Evolutionary conservation across 1,140 invertebrate genomes (phyloP).

Genomic region (Psix sp.): DNA sequence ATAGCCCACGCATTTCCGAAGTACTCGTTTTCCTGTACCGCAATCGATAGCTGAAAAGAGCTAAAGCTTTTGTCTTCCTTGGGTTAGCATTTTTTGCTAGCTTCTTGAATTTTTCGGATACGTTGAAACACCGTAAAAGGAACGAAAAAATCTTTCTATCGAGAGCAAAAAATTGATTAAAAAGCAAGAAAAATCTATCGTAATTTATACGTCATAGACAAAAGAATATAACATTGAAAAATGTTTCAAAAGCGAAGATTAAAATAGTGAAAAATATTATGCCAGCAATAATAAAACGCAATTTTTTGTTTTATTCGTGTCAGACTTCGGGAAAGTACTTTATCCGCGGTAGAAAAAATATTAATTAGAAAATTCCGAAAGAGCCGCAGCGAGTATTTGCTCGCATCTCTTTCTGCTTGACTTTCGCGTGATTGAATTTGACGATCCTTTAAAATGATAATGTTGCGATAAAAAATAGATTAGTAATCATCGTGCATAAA

Average conservation of each 20-base stretch:
- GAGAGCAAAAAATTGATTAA: slow-evolving; percentile 15
- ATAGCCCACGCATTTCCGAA: slow-evolving; percentile 48
- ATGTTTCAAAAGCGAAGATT: slow-evolving; percentile 35
- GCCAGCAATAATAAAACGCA: slow-evolving; percentile 43
- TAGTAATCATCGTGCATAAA: slow-evolving; percentile 46
- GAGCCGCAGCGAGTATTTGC: slow-evolving; percentile 18
- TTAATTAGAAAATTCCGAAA: slow-evolving; percentile 61
- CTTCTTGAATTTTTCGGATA: slow-evolving; percentile 10
- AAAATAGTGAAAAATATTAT: slow-evolving; percentile 43
- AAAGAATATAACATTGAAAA: slow-evolving; percentile 27
- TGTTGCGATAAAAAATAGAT: slow-evolving; percentile 51
- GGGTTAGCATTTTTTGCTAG: slow-evolving; percentile 13
- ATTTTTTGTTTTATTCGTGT: slow-evolving; percentile 46
- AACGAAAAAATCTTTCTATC: slow-evolving; percentile 37
- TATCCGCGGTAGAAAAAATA: slow-evolving; percentile 48
- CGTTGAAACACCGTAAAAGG: slow-evolving; percentile 24
- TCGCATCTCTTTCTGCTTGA: slow-evolving; percentile 11
- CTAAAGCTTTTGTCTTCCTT: slow-evolving; percentile 41
- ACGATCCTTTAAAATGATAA: slow-evolving; percentile 47
- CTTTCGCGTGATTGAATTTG: slow-evolving; percentile 22
- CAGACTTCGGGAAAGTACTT: slow-evolving; percentile 30
- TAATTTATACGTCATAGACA: slow-evolving; percentile 44
- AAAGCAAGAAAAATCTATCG: slow-evolving; percentile 34
- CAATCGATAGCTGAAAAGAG: slow-evolving; percentile 46
- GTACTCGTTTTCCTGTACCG: slow-evolving; percentile 43